phyloP scores from a whole-genome alignment of 2,888 invertebrate genomes.

The Watsonalla cultraria region DNA sequence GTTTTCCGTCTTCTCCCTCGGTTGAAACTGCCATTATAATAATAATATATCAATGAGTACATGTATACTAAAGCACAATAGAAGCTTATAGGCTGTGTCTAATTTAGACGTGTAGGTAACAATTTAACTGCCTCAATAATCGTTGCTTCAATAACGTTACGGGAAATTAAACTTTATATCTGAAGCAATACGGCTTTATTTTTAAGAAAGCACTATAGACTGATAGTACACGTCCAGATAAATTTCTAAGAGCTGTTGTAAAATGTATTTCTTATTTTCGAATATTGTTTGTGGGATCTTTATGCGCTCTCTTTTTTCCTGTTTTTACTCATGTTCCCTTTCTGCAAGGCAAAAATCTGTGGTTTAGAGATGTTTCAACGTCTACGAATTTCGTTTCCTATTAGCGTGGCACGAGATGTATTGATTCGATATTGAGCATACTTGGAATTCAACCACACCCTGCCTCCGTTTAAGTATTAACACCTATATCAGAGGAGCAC shows the following conservation, averaged over 20 bases:
- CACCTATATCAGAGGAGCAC: no score
- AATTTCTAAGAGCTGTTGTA: background rate
- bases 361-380: no score
- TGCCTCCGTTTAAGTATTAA: no score
- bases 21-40: slow-evolving; percentile 32
- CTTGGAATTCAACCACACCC: no score
- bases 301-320: no score
- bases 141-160: background rate
- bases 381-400: no score
- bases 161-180: background rate
- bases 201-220: background rate
- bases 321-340: no score
- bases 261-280: background rate
- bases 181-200: background rate
- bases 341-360: no score
- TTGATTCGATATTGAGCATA: no score
- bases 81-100: slow-evolving; percentile 19
- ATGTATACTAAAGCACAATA: slow-evolving; percentile 19
- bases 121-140: slow-evolving; percentile 9
- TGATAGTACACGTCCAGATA: background rate
- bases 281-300: background rate
- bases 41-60: background rate
- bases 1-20: slow-evolving; percentile 56
- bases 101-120: slow-evolving; percentile 8
- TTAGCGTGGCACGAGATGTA: no score